Evolutionary conservation across 2,888 invertebrate genomes (phyloP).

Genomic region (Dyspetes luteomarginatus): DNA sequence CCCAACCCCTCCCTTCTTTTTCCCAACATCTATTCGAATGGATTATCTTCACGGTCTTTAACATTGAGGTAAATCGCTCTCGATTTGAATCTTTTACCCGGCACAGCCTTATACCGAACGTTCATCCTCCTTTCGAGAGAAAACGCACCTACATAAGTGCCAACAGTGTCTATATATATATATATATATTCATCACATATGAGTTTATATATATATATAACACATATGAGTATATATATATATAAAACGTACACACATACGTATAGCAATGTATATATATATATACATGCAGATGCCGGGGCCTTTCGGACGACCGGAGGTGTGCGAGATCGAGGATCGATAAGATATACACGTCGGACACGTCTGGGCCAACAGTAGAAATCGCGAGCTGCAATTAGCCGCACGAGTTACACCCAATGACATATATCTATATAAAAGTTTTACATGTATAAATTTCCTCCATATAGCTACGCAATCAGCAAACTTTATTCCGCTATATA

Average conservation of each 20-base stretch:
- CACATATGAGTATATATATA: neutral
- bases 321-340: slow-evolving; percentile 57
- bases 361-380: slow-evolving; percentile 23
- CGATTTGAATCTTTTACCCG: slow-evolving; percentile 64
- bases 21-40: slow-evolving; percentile 2
- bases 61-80: slow-evolving; percentile 71
- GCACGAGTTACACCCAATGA: slow-evolving; percentile 49
- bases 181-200: too few species aligned
- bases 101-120: slow-evolving; percentile 36
- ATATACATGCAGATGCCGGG: neutral
- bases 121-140: slow-evolving; percentile 55
- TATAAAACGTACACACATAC: neutral
- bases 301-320: slow-evolving; percentile 44
- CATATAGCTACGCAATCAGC: neutral
- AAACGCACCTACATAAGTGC: slow-evolving; percentile 12
- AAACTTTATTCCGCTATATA: neutral
- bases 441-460: too few species aligned
- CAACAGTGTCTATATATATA: neutral
- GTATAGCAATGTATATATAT: neutral
- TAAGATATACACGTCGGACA: slow-evolving; percentile 35
- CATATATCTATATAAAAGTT: neutral
- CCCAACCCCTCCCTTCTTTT: too few species aligned
- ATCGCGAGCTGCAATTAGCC: slow-evolving; percentile 58
- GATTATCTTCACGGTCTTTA: slow-evolving; percentile 65
- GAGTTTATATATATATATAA: too few species aligned